phyloP scores from a whole-genome alignment of 2,113 vertebrate genomes.

The Petrocephalus microphthalmus region DNA sequence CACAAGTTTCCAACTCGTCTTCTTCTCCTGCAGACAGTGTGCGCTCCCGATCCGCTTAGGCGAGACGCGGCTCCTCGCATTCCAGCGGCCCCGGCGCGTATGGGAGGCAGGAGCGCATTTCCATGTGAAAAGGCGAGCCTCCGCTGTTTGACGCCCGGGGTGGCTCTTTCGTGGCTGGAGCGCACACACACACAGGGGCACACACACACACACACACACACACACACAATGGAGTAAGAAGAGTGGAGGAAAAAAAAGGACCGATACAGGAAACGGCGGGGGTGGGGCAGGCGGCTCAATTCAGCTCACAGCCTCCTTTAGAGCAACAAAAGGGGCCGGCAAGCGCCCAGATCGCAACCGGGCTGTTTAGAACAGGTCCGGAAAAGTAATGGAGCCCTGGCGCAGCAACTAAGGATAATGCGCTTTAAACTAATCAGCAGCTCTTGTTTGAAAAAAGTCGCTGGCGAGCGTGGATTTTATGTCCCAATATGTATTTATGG shows the following conservation, averaged over 20 bases:
- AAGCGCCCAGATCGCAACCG: neutral
- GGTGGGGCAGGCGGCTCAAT: neutral
- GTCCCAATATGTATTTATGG: neutral
- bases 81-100: conserved; percentile 7
- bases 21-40: neutral
- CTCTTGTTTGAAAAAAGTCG: neutral
- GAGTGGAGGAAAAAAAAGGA: neutral
- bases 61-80: neutral
- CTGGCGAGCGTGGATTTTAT: neutral
- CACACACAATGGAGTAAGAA: conserved; percentile 13
- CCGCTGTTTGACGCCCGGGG: conserved; percentile 12
- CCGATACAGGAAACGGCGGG: conserved; percentile 8
- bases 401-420: neutral
- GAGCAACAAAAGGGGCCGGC: neutral
- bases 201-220: neutral
- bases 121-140: conserved; percentile 25
- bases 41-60: neutral
- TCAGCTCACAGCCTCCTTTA: conserved; percentile 17
- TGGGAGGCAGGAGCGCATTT: conserved; percentile 16
- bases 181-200: neutral
- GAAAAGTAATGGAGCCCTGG: neutral
- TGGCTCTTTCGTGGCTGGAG: conserved; percentile 8
- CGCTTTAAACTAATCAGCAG: neutral
- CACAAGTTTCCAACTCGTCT: neutral
- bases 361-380: neutral